phyloP scores from a whole-genome alignment of 2,797 vertebrate genomes.

The Enoplosus armatus region DNA sequence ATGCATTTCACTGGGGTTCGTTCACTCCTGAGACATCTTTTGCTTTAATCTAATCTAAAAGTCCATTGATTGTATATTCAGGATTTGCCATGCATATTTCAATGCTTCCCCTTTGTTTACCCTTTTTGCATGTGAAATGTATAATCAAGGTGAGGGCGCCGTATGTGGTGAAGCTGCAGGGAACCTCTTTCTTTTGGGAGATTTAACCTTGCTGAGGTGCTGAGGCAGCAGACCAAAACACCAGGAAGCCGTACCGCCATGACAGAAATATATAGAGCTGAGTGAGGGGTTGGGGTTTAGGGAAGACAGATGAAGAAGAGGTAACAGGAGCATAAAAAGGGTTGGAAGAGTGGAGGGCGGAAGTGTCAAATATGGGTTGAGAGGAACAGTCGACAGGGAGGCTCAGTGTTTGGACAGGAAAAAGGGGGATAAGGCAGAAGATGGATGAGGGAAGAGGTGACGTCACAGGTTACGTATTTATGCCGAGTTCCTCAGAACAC shows the following conservation, averaged over 20 bases:
- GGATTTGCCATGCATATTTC: slow-evolving; percentile 9
- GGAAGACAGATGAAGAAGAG: slow-evolving; percentile 38
- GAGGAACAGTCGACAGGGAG: slow-evolving; percentile 8
- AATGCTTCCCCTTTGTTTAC: slow-evolving; percentile 6
- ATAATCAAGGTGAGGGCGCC: slow-evolving; percentile 69
- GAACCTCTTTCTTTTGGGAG: slow-evolving; percentile 60
- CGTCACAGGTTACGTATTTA: slow-evolving; percentile 55
- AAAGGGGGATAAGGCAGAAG: slow-evolving; percentile 23
- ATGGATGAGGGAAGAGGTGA: slow-evolving; percentile 38
- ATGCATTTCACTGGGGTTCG: neutral
- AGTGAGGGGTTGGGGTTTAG: slow-evolving; percentile 18
- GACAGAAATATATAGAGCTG: slow-evolving; percentile 32
- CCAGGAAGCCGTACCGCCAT: slow-evolving; percentile 44
- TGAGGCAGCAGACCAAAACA: slow-evolving; percentile 75
- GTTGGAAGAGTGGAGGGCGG: neutral
- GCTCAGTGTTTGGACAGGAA: slow-evolving; percentile 40
- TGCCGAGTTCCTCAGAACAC: slow-evolving; percentile 19
- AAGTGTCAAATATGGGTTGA: slow-evolving; percentile 22
- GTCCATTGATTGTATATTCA: neutral
- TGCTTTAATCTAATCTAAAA: neutral
- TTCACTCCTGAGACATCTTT: neutral
- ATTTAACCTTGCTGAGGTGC: slow-evolving; percentile 78
- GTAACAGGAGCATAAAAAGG: slow-evolving; percentile 32
- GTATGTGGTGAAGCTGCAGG: slow-evolving; percentile 62
- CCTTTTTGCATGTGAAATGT: slow-evolving; percentile 47